Evolutionary conservation across 2,113 vertebrate genomes (phyloP).

Genomic region (Bathybates hornii): DNA sequence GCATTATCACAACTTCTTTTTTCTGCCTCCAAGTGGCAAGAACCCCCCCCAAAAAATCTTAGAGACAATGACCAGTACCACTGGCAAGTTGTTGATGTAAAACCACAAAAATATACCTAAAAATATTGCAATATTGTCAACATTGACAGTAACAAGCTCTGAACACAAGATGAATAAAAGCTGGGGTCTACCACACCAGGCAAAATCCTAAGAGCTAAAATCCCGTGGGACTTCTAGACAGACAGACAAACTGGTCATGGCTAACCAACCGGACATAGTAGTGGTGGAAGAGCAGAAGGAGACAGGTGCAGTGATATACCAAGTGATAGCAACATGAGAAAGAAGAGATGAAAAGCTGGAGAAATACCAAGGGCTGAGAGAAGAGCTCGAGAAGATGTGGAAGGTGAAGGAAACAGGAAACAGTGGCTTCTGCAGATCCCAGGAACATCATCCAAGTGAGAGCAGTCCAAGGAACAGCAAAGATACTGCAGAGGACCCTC

Average conservation of each 20-base stretch:
- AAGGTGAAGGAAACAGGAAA: neutral
- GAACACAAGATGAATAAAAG: neutral
- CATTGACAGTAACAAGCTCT: neutral
- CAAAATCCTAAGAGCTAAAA: neutral
- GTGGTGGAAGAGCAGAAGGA: neutral
- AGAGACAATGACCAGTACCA: neutral
- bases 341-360: neutral
- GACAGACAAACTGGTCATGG: rapidly evolving
- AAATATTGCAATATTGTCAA: neutral
- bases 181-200: neutral
- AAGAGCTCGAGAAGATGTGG: neutral
- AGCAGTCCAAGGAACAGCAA: neutral
- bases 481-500: rapidly evolving
- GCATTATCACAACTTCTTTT: neutral
- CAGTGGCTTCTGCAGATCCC: neutral
- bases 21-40: neutral
- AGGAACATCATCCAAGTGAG: neutral
- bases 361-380: neutral
- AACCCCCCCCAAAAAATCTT: neutral
- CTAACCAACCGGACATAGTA: neutral
- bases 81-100: neutral
- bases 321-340: rapidly evolving
- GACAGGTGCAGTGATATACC: neutral
- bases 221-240: neutral
- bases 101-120: neutral